phyloP scores from a whole-genome alignment of 2,113 vertebrate genomes.

The Illadopsis cleaveri region DNA sequence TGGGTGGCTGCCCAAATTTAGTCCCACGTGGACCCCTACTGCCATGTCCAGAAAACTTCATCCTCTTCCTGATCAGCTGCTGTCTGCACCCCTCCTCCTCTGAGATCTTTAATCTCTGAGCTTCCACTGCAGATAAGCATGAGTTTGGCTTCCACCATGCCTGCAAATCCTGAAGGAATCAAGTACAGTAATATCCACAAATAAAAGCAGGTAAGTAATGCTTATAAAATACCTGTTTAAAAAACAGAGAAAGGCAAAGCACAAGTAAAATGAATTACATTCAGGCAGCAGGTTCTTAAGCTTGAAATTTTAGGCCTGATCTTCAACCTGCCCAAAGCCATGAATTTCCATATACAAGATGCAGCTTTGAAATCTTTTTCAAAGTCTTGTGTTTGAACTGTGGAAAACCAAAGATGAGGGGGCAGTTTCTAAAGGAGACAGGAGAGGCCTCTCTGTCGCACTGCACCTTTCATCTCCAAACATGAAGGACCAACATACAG shows the following conservation, averaged over 20 bases:
- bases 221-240: not conserved
- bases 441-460: not conserved
- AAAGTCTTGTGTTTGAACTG: not conserved
- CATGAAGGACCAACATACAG: not conserved
- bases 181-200: not conserved
- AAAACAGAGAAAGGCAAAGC: not conserved
- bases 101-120: not conserved
- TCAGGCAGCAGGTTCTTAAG: not conserved
- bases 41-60: not conserved
- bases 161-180: not conserved
- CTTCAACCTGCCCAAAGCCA: not conserved
- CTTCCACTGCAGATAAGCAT: not conserved
- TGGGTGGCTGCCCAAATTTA: not conserved
- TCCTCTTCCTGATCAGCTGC: not conserved
- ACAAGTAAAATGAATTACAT: not conserved
- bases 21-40: not conserved
- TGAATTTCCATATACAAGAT: constrained; percentile 20
- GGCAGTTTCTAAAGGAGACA: not conserved
- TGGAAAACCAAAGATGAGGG: not conserved
- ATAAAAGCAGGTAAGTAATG: not conserved
- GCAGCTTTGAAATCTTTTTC: constrained; percentile 13
- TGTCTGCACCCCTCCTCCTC: not conserved
- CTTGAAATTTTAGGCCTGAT: not conserved
- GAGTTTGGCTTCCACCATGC: not conserved
- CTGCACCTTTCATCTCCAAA: constrained; percentile 1